These are phyloP conservation scores for Cheilosia soror DNA, from an alignment of 2,888 invertebrate species.

Conservation along the genomic window DNA sequence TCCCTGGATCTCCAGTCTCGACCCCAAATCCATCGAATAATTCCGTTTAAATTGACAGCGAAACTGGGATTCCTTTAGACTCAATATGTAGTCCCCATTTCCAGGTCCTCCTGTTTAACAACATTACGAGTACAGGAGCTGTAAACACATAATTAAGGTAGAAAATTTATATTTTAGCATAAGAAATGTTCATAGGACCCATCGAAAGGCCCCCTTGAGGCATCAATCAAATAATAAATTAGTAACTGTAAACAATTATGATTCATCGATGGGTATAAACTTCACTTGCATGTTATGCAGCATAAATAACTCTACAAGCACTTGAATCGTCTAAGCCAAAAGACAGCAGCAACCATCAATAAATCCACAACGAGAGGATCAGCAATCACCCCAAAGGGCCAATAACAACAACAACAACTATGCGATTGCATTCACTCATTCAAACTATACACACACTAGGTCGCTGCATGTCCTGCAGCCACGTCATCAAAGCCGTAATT, in stretches of 20 bases:
- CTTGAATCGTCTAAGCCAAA: constrained; percentile 17
- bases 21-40: neutral
- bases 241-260: constrained; percentile 49
- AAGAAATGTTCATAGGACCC: neutral
- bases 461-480: constrained; percentile 63
- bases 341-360: constrained; percentile 48
- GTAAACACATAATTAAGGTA: neutral
- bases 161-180: constrained; percentile 8
- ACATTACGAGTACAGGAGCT: constrained; percentile 1
- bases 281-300: constrained; percentile 15
- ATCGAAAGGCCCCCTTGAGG: neutral
- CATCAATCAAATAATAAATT: constrained; percentile 42
- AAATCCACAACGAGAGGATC: constrained; percentile 60
- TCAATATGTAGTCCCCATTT: neutral
- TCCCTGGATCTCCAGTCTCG: no score
- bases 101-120: neutral
- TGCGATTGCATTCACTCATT: constrained; percentile 39
- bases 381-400: constrained; percentile 65
- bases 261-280: constrained; percentile 18
- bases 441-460: constrained; percentile 61
- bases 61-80: neutral
- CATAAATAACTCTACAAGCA: constrained; percentile 36
- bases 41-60: neutral
- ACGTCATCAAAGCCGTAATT: constrained; percentile 69
- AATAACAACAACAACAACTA: constrained; percentile 7